Conservation (phyloP, 2,888 invertebrate genomes). For the Epirrita christyi region DNA sequence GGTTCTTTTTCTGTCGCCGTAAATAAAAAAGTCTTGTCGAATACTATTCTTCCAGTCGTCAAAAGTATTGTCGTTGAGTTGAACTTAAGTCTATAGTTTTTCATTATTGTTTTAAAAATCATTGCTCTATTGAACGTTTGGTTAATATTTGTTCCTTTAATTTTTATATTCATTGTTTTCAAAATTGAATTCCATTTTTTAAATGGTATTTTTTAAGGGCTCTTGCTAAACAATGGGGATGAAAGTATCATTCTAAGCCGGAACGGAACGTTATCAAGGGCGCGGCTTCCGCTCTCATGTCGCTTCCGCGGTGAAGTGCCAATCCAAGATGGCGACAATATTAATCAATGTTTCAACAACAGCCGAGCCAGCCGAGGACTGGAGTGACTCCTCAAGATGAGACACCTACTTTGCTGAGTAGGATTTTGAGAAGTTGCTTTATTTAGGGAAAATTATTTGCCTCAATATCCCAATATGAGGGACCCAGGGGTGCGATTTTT, state of each 20-base stretch:
- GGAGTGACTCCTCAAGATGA: slow-evolving; percentile 67
- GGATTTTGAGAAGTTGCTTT: slow-evolving; percentile 33
- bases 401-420: slow-evolving; percentile 64
- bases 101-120: slow-evolving; percentile 31
- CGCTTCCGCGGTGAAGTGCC: slow-evolving; percentile 67
- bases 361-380: slow-evolving; percentile 56
- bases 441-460: slow-evolving; percentile 22
- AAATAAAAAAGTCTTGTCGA: slow-evolving; percentile 23
- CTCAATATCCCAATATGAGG: background rate
- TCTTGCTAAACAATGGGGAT: slow-evolving; percentile 66
- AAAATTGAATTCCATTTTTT: slow-evolving; percentile 37
- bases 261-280: slow-evolving; percentile 65
- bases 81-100: background rate
- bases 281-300: slow-evolving; percentile 58
- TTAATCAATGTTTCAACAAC: slow-evolving; percentile 86
- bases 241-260: slow-evolving; percentile 58
- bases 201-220: slow-evolving; percentile 52
- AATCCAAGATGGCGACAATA: slow-evolving; percentile 82
- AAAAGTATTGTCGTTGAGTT: slow-evolving; percentile 30
- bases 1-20: slow-evolving; percentile 23
- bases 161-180: slow-evolving; percentile 43
- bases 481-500: no score
- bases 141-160: slow-evolving; percentile 35
- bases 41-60: slow-evolving; percentile 38
- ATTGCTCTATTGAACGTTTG: slow-evolving; percentile 66